Evolutionary conservation across 2,797 vertebrate species (phyloP).

Genomic region (Sparus aurata): DNA sequence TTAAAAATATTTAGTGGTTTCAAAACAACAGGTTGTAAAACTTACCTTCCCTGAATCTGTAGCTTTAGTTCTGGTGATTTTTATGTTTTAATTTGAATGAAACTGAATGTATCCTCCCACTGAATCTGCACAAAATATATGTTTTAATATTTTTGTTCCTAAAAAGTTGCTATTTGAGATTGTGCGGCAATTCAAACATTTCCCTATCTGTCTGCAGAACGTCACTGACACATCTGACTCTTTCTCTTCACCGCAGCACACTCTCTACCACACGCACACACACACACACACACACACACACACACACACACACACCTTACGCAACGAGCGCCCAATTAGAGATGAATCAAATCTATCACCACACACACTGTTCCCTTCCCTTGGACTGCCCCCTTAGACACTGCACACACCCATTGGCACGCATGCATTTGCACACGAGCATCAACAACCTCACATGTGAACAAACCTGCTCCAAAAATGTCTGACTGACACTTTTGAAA

Average conservation of each 20-base stretch:
- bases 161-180: background rate
- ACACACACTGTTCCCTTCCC: conserved; percentile 7
- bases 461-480: conserved; percentile 72
- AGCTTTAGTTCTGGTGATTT: background rate
- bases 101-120: background rate
- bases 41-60: background rate
- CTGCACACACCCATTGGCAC: conserved; percentile 49
- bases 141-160: background rate
- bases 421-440: conserved; percentile 19
- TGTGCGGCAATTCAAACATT: background rate
- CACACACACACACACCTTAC: conserved; percentile 7
- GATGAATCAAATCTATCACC: conserved; percentile 30
- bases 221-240: background rate
- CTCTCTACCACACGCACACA: background rate
- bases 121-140: background rate
- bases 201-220: background rate
- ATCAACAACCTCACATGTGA: conserved; percentile 57
- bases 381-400: conserved; percentile 9
- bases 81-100: background rate
- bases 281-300: conserved; percentile 7
- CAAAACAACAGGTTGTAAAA: too few species aligned
- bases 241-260: background rate
- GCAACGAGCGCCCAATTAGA: conserved; percentile 14
- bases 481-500: conserved; percentile 56
- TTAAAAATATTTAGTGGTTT: too few species aligned